phyloP scores from a whole-genome alignment of 2,797 vertebrate genomes.

The Lutjanus campechanus region DNA sequence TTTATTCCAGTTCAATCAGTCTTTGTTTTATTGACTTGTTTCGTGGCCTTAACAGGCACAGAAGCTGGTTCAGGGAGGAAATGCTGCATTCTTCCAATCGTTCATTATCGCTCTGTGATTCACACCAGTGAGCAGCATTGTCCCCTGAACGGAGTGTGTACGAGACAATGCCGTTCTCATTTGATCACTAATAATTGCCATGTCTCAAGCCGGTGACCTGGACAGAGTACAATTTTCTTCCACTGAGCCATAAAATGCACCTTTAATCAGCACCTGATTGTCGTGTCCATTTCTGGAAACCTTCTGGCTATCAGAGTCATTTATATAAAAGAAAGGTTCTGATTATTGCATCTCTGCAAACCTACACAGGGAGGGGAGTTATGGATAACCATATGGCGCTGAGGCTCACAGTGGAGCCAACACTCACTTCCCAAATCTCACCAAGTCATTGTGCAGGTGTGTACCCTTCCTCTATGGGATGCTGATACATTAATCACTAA shows the following conservation, averaged over 20 bases:
- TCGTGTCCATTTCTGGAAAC: slow-evolving; percentile 12
- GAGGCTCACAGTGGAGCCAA: background rate
- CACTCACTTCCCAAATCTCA: background rate
- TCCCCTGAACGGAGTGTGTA: slow-evolving; percentile 25
- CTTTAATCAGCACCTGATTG: slow-evolving; percentile 48
- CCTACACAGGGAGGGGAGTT: background rate
- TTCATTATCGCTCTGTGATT: slow-evolving; percentile 38
- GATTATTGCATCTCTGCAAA: background rate
- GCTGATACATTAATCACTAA: background rate
- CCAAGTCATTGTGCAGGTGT: background rate
- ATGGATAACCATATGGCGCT: background rate
- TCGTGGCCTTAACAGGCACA: background rate
- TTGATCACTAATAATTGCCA: slow-evolving; percentile 45
- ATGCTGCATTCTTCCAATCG: slow-evolving; percentile 13
- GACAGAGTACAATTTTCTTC: slow-evolving; percentile 29
- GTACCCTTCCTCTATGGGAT: background rate
- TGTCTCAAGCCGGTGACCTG: slow-evolving; percentile 44
- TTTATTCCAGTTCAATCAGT: slow-evolving; percentile 1
- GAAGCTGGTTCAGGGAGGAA: slow-evolving; percentile 1
- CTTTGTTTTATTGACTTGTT: slow-evolving; percentile 36
- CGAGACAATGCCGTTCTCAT: slow-evolving; percentile 33
- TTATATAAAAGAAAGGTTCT: background rate
- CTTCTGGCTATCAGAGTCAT: background rate
- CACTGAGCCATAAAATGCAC: slow-evolving; percentile 47
- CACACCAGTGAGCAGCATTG: slow-evolving; percentile 35